Evolutionary conservation across 2,888 invertebrate species (phyloP), one percentile per base, ranked within the genome.

Genomic region (Netelia melanura): DNA sequence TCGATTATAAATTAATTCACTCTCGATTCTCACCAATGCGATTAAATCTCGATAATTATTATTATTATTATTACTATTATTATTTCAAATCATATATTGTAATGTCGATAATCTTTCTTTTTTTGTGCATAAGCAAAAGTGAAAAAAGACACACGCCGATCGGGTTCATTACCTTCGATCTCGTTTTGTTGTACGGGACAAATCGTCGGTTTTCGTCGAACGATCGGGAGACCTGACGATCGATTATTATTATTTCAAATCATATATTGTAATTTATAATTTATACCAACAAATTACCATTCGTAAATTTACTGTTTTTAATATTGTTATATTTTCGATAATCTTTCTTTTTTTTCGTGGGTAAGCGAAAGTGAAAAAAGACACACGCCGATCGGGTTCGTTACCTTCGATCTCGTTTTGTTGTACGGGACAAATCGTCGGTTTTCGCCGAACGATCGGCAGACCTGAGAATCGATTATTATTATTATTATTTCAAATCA

Each of bases 1-100:
- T 89, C 89, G 86, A 89, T 90, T 87, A 87, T 87, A 89, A 90
- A 90, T 90, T 90, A 88, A 87, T 88, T 88, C 91, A 80, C 86
- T 23, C 23, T 23, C 61, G 30, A 30, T 30, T 30, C 30, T 30
- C 30, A 30, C 25, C 25, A 25, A 25, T 3, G 5, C 30, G 30
- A 30, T 30, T 30, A 30, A 30, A 30, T 3, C 3, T 30, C 30
- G 3, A 30, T 30, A 30, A 30, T 30, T 30, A 30, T 30, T 30
- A 30, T 5, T 30, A 30, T 30, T 3, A n/a, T 90, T 87, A 87
- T 87, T n/a, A n/a, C n/a, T n/a, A n/a, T n/a, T n/a, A 30, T 30
- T 30, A n/a, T n/a, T n/a, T 30, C 2, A 30, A 30, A 30, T 30
- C 3, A 30, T 30, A 30, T 30, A 30, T n/a, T n/a, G n/a, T n/a